Base-by-base conservation (phyloP, 2,888 invertebrate genomes). In the Creontiades dilutus region DNA sequence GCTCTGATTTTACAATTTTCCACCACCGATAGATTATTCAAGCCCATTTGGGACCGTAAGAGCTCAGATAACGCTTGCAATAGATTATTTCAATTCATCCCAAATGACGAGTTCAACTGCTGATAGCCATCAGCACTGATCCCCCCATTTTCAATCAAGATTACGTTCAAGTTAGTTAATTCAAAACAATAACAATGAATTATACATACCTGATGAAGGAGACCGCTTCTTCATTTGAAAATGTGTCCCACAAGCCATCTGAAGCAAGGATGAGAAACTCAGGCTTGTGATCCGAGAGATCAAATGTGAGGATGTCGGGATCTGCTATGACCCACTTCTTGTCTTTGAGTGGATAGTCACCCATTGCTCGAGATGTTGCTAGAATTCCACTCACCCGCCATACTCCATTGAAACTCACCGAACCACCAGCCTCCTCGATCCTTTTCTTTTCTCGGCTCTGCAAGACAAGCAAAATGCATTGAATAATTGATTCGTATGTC, bases 171-270 rank as follows among this genome's bases (percentile, higher is more conserved):
- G 37, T 37, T 37, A 37, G 37, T 37, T 2, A 37, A 37, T 37
- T 2, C 37, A 7, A 37, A 37, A 37, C 37, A 2, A 37, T 37
- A 37, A 37, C 37, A 4, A 37, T 37, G 7, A 37, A 19, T 61
- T 2, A 19, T n/a, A 48, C 86, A 19, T 57, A 97, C 93, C 96
- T 97, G 88, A 98, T 96, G 93, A 96, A 98, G 92, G 96, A 96
- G 16, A 98, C 96, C 46, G 99, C 99, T 93, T 99, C 99, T 93
- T 99, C 98, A 93, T 99, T 99, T 76, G 96, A 95, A 93, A 99
- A 98, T 27, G 98, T 98, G 93, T 99, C 99, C 99, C 99, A 99
- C 52, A 99, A 94, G 0, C 99, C 99, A 94, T 99, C 99, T 0
- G 98, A 97, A 16, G 99, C 99, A 90, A 99, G 94, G 91, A 99